Percentiles rank a stretch among this genome's conserved stretches.
phyloP scores from a whole-genome alignment of 2,113 vertebrate genomes.

The Phaethon lepturus region DNA sequence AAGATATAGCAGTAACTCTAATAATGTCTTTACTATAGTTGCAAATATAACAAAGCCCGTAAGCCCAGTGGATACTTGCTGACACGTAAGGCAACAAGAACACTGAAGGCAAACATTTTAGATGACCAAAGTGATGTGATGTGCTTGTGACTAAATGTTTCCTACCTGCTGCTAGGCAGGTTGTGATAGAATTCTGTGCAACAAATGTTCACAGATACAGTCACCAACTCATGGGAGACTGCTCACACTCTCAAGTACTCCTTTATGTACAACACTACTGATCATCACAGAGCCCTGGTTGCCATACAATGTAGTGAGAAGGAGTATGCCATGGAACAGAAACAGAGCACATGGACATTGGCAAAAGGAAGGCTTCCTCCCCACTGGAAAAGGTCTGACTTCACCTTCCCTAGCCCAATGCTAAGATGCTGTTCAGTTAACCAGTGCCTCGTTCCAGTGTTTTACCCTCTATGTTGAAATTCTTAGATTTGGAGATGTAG shows the following conservation, averaged over 20 bases:
- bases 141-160: neutral
- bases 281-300: neutral
- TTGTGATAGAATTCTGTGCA: neutral
- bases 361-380: neutral
- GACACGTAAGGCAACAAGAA: neutral
- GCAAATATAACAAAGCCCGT: neutral
- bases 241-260: neutral
- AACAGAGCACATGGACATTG: neutral
- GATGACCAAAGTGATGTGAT: neutral
- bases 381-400: neutral
- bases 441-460: rapidly evolving
- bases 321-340: neutral
- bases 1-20: neutral
- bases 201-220: neutral
- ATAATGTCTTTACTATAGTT: neutral
- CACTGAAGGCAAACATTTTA: neutral
- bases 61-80: neutral
- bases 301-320: neutral
- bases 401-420: neutral
- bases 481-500: neutral
- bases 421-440: neutral
- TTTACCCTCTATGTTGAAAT: neutral
- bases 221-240: rapidly evolving
- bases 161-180: neutral
- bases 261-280: neutral